Conservation (phyloP, 2,888 invertebrate species). For the Rotaria magnacalcarata region DNA sequence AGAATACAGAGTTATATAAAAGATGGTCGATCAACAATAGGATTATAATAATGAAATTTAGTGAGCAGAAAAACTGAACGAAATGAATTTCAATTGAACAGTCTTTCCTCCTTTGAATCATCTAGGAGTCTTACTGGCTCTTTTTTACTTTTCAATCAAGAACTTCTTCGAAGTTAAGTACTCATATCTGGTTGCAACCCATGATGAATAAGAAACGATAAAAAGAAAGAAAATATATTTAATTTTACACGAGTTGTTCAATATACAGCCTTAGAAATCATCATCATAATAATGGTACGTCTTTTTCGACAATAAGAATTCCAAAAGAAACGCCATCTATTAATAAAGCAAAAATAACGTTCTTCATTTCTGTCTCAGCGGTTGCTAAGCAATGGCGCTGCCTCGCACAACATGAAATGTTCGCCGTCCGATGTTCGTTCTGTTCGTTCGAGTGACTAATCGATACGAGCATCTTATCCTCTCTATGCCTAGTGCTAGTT, state of each 20-base stretch:
- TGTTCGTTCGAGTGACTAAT: not conserved
- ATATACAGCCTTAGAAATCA: not conserved
- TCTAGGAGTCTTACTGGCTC: not conserved
- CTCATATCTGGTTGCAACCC: not conserved
- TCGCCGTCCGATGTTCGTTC: conserved; percentile 17
- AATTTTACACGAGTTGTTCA: not conserved
- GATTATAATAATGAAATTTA: not conserved
- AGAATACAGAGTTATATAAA: not conserved
- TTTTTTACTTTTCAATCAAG: not conserved
- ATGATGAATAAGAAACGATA: not conserved
- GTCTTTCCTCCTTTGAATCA: not conserved
- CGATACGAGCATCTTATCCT: not conserved
- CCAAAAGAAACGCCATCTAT: not conserved
- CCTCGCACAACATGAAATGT: not conserved
- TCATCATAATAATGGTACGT: not conserved
- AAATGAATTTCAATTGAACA: not conserved
- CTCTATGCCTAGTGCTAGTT: not conserved
- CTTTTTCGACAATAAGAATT: not conserved
- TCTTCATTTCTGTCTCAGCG: not conserved
- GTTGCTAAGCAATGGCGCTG: conserved; percentile 10
- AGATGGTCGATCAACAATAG: not conserved
- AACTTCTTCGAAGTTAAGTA: not conserved
- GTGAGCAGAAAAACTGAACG: not conserved
- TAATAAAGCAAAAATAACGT: not conserved
- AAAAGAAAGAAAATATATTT: not conserved